Evolutionary conservation across 2,888 invertebrate genomes (phyloP), one percentile per base, ranked within the genome.

Genomic region (Drosophila austrosaltans): DNA sequence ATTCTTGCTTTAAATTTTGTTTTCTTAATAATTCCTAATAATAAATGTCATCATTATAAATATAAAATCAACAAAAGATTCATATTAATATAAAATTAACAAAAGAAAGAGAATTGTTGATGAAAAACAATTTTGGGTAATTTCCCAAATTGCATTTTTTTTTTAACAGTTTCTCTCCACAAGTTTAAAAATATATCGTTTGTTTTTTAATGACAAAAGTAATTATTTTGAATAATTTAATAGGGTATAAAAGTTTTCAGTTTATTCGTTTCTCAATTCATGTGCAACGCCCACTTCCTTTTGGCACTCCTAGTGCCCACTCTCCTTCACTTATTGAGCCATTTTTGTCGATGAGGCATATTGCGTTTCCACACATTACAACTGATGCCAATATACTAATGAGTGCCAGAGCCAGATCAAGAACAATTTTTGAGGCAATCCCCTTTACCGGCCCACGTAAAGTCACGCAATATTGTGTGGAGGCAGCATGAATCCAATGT

Each of bases 391-490:
- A 75, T 8, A 76, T 71, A 68, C 77, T 81, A 86, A 82, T 82
- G 79, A 83, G 72, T 68, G 63, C 63, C 71, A 65, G 76, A 77
- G 63, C 62, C 71, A 65, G 77, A 77, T 79, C 76, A 77, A 73
- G 82, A 71, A 60, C 77, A 81, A 85, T 85, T 85, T 85, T 76
- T 20, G n/a, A 72, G 59, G 42, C 39, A 53, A 30, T 48, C 48
- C 48, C 48, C 25, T 4, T 4, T 28, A 36, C 44, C 57, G 59
- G 67, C 85, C 82, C 68, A 83, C 83, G 79, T 82, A 70, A 66
- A 83, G 76, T 76, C 82, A 83, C 86, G 82, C 82, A 79, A 83
- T 56, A 68, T 74, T 71, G 44, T 65, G 67, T 66, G 70, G 75
- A 75, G 66, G 69, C 65, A 40, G 68, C 63, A 66, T 61, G 42